Conservation (phyloP, 1,140 invertebrate genomes). For the Monomorium pharaonis region DNA sequence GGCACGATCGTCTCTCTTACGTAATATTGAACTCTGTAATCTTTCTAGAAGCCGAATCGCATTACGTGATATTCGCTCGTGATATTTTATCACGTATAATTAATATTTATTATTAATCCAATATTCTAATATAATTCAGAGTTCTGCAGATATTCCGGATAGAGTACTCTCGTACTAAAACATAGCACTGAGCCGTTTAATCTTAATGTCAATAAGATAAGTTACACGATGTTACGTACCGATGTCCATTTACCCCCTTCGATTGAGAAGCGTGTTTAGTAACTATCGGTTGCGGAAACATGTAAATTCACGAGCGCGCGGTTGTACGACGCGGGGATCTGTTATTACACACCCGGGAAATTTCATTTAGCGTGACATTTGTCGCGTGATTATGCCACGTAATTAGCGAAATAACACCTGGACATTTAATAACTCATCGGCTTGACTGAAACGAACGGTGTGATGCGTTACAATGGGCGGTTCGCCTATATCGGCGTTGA, state of each 20-base stretch:
- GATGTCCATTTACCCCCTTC: background rate
- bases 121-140: background rate
- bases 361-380: conserved; percentile 59
- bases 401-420: conserved; percentile 67
- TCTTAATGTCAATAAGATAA: conserved; percentile 17
- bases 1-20: background rate
- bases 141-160: background rate
- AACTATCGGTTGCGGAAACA: conserved; percentile 20
- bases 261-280: conserved; percentile 35
- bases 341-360: conserved; percentile 50
- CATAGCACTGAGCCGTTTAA: background rate
- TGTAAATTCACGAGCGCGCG: conserved; percentile 26
- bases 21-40: background rate
- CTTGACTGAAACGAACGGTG: conserved; percentile 38
- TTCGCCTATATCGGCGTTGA: background rate
- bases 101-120: background rate
- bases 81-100: background rate
- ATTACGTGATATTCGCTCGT: background rate
- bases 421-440: conserved; percentile 64
- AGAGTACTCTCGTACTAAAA: background rate
- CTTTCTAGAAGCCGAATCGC: too few relatives aligned
- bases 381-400: conserved; percentile 61
- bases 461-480: conserved; percentile 37
- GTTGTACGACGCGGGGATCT: conserved; percentile 18
- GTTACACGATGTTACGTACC: background rate